A percentile compares a stretch with the other conserved stretches of the same genome.
These are phyloP conservation scores for Panulirus ornatus DNA, from an alignment of 1,140 invertebrate species.

Conservation along the genomic window DNA sequence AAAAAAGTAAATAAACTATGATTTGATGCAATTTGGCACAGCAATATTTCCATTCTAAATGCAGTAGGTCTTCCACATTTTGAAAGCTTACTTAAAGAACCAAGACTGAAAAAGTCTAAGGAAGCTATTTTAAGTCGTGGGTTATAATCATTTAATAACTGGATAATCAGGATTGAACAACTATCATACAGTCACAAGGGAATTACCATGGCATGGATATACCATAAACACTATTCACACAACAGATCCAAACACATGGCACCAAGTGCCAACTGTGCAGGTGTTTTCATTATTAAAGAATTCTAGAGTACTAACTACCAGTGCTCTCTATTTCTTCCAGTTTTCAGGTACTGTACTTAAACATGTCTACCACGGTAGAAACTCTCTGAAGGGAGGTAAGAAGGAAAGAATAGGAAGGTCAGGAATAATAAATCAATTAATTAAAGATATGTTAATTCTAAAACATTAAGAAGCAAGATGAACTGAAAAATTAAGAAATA, in stretches of 20 bases:
- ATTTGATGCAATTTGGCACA: constrained; percentile 9
- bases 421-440: background rate
- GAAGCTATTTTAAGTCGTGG: constrained; percentile 10
- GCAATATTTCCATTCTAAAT: background rate
- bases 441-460: background rate
- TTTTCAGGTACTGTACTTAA: constrained; percentile 61
- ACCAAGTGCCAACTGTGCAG: constrained; percentile 31
- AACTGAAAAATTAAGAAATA: background rate
- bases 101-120: constrained; percentile 5
- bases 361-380: constrained; percentile 12
- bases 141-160: constrained; percentile 8
- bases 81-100: constrained; percentile 7
- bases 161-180: background rate
- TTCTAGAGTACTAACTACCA: constrained; percentile 22
- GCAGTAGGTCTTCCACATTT: background rate
- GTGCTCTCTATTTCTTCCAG: constrained; percentile 47
- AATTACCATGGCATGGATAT: background rate
- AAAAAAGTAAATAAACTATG: background rate
- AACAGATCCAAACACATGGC: constrained; percentile 3
- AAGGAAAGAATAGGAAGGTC: background rate
- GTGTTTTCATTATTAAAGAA: background rate
- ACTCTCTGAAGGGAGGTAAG: background rate
- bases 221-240: background rate
- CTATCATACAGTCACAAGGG: background rate
- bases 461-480: background rate